Conservation (phyloP, 2,888 invertebrate genomes). For the Strigamia crassipes region DNA sequence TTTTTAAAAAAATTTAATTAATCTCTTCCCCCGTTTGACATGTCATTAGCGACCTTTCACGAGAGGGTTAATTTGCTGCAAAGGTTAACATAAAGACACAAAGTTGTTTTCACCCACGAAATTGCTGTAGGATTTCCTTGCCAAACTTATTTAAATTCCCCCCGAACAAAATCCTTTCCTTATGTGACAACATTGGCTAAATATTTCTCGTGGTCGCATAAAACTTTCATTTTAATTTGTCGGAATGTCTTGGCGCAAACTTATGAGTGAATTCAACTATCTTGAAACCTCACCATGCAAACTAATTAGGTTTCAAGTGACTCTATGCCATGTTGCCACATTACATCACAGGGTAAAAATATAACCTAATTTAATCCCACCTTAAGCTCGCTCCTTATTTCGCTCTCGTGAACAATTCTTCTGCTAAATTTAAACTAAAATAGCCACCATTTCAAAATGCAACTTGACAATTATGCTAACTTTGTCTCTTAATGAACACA, state of each 20-base stretch:
- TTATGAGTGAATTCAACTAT: constrained; percentile 18
- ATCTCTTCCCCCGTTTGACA: not conserved
- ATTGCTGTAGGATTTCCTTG: not conserved
- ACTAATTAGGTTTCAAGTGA: constrained; percentile 42
- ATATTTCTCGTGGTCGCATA: constrained; percentile 35
- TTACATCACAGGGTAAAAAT: constrained; percentile 32
- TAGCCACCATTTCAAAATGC: not conserved
- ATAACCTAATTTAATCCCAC: constrained; percentile 26
- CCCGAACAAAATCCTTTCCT: not conserved
- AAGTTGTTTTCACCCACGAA: constrained; percentile 1
- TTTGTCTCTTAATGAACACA: not conserved
- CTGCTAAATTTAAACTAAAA: constrained; percentile 32
- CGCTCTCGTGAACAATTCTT: constrained; percentile 26
- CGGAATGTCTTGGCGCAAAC: constrained; percentile 6
- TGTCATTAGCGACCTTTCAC: constrained; percentile 1
- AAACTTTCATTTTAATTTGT: constrained; percentile 38
- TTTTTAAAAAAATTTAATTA: not conserved
- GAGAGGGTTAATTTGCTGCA: constrained; percentile 6
- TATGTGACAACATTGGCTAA: not conserved
- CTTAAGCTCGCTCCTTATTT: constrained; percentile 38
- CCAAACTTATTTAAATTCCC: constrained; percentile 16
- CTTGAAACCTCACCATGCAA: not conserved
- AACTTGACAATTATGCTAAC: constrained; percentile 35
- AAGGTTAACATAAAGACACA: not conserved
- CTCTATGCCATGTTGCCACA: constrained; percentile 32